phyloP scores from a whole-genome alignment of 2,113 vertebrate species.

The Albula goreensis region DNA sequence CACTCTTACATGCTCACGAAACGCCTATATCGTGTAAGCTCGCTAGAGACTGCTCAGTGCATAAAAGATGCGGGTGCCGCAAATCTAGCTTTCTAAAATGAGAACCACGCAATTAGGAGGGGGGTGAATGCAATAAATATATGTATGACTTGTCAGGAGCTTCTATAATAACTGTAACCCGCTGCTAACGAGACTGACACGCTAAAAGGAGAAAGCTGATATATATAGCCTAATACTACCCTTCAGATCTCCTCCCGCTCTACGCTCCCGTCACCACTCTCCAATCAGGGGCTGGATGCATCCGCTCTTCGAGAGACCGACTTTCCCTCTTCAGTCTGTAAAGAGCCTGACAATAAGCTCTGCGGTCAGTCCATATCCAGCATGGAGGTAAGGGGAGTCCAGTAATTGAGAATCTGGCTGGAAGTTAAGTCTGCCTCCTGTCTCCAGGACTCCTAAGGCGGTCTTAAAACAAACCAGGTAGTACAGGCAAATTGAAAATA shows the following conservation, averaged over 20 bases:
- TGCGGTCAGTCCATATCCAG: no score
- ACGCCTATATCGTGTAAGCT: no score
- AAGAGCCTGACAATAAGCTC: no score
- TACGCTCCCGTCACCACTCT: conserved; percentile 21
- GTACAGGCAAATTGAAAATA: neutral
- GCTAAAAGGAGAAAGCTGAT: conserved; percentile 16
- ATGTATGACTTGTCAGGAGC: conserved; percentile 25
- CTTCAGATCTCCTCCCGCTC: conserved; percentile 16
- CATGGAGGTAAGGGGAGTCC: no score
- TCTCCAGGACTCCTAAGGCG: neutral
- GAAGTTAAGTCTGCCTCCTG: no score
- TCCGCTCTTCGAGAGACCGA: conserved; percentile 59
- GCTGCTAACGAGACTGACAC: conserved; percentile 12
- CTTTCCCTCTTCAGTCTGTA: conserved; percentile 56
- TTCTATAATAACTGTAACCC: neutral
- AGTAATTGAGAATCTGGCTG: no score
- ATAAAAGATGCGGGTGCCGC: conserved; percentile 19
- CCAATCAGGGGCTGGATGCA: conserved; percentile 55
- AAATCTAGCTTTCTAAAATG: conserved; percentile 5
- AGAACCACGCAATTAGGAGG: conserved; percentile 9
- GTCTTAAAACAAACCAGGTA: neutral
- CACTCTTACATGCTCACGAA: neutral
- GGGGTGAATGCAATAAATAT: conserved; percentile 8
- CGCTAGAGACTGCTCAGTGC: conserved; percentile 36
- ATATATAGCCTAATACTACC: neutral